phyloP scores from a whole-genome alignment of 2,797 vertebrate genomes.

The Eulemur coronatus region DNA sequence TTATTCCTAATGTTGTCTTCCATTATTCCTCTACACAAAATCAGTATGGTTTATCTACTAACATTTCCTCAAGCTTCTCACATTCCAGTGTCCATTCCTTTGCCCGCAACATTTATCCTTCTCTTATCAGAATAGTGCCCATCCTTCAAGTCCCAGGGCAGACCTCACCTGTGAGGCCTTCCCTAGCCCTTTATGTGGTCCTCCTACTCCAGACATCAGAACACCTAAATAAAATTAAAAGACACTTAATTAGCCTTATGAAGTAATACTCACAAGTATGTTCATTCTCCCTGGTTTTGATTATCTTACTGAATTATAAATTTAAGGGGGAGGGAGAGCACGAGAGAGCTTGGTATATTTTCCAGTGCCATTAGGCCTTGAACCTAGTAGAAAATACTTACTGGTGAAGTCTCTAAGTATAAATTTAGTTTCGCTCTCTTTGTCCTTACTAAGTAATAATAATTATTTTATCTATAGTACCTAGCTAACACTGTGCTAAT shows the following conservation, averaged over 20 bases:
- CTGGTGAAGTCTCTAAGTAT: slow-evolving; percentile 19
- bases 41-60: not conserved
- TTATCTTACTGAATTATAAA: not conserved
- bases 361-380: not conserved
- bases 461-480: not conserved
- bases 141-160: not conserved
- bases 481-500: not conserved
- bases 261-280: not conserved
- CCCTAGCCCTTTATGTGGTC: not conserved
- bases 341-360: not conserved
- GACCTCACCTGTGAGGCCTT: not conserved
- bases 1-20: not conserved
- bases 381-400: not conserved
- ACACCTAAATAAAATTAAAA: not conserved
- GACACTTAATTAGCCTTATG: not conserved
- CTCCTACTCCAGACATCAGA: not conserved
- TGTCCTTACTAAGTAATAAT: not conserved
- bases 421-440: not conserved
- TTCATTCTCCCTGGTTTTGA: not conserved
- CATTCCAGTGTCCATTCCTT: not conserved
- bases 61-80: not conserved
- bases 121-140: not conserved
- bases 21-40: not conserved
- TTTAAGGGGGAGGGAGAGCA: not conserved
- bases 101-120: not conserved